These are phyloP conservation scores for Pogoniulus pusillus DNA, from an alignment of 2,797 vertebrate species.

Conservation along the genomic window DNA sequence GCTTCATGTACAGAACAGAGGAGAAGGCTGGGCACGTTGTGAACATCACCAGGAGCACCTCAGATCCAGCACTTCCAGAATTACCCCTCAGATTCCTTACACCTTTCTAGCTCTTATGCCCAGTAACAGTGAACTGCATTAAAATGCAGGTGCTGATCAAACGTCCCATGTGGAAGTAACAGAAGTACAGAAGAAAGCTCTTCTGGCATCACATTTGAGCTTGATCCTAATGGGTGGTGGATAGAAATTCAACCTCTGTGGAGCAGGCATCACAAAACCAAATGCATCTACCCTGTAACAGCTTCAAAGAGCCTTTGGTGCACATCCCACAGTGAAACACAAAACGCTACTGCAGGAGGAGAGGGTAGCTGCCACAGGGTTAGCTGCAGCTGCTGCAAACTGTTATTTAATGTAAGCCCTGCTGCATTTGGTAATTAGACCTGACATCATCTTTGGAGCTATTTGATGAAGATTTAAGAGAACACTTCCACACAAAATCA, in stretches of 20 bases:
- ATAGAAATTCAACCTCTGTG: neutral
- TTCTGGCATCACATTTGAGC: neutral
- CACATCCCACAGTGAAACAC: neutral
- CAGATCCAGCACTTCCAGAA: neutral
- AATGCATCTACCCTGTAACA: neutral
- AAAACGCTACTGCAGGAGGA: neutral
- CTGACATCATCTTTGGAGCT: neutral
- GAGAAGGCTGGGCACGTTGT: no score
- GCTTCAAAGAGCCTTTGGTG: neutral
- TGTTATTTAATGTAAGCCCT: neutral
- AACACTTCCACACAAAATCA: neutral
- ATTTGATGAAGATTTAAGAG: neutral
- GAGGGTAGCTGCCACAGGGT: neutral
- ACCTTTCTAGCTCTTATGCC: conserved; percentile 5
- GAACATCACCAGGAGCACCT: neutral
- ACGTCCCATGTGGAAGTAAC: neutral
- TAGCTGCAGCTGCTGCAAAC: neutral
- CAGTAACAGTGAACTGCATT: neutral
- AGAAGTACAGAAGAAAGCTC: neutral
- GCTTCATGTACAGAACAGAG: neutral
- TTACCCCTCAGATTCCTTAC: neutral
- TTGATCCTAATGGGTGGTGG: neutral
- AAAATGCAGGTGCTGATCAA: neutral
- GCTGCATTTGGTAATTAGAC: neutral
- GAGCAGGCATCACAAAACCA: neutral